phyloP scores from a whole-genome alignment of 1,140 invertebrate species.

The Metaphire vulgaris region DNA sequence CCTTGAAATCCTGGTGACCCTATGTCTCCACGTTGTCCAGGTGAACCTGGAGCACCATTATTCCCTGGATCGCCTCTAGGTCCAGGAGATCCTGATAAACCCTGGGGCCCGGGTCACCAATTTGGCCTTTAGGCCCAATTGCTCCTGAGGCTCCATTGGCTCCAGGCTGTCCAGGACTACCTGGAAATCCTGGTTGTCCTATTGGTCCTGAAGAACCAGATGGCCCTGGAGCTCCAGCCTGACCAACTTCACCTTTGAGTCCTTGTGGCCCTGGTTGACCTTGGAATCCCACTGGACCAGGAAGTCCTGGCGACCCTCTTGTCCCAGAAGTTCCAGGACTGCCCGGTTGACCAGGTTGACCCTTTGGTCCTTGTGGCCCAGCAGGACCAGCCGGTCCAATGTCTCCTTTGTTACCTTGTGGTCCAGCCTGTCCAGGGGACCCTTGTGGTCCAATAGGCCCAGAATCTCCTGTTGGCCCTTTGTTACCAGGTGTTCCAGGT shows the following conservation, averaged over 20 bases:
- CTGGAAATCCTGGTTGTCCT: slow-evolving; percentile 17
- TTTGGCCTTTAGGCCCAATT: slow-evolving; percentile 32
- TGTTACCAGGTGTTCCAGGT: slow-evolving; percentile 1
- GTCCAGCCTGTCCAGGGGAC: background rate
- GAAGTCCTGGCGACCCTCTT: slow-evolving; percentile 38
- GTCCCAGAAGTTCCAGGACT: slow-evolving; percentile 70
- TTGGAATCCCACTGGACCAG: slow-evolving; percentile 53
- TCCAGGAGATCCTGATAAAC: slow-evolving; percentile 40
- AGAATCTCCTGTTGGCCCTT: slow-evolving; percentile 26
- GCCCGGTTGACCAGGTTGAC: slow-evolving; percentile 65
- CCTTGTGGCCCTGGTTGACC: slow-evolving; percentile 51
- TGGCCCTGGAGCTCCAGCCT: slow-evolving; percentile 9
- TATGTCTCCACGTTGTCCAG: background rate
- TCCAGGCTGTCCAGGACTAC: slow-evolving; percentile 41
- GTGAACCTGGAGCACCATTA: slow-evolving; percentile 27
- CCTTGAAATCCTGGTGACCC: background rate
- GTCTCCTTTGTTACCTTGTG: slow-evolving; percentile 54
- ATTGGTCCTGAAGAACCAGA: slow-evolving; percentile 18
- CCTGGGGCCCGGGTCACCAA: slow-evolving; percentile 46
- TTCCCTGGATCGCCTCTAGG: slow-evolving; percentile 17
- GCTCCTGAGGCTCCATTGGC: slow-evolving; percentile 40
- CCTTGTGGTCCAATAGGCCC: slow-evolving; percentile 36
- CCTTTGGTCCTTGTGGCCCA: slow-evolving; percentile 49
- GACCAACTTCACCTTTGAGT: slow-evolving; percentile 5
- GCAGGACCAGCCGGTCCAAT: slow-evolving; percentile 63